A percentile compares a stretch with the other conserved stretches of the same genome.
These are phyloP conservation scores for Torymus aiolomorphi DNA, from an alignment of 2,888 invertebrate genomes.

Conservation along the genomic window DNA sequence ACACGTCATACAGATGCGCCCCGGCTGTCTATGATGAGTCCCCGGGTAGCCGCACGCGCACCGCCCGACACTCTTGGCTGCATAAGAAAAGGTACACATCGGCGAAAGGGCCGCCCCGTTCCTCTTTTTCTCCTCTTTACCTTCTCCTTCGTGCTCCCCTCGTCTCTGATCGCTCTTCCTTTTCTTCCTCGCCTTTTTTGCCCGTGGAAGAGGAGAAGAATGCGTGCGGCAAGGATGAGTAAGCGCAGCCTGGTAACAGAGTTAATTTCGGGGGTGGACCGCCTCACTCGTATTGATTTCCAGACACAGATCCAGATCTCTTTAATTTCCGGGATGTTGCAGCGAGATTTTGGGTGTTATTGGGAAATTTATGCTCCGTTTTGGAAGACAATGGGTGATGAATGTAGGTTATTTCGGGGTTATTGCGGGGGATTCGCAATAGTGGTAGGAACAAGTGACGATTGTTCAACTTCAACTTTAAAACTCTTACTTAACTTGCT, in stretches of 20 bases:
- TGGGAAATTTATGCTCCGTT: too few species aligned
- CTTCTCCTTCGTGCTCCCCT: not conserved
- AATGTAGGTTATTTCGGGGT: too few species aligned
- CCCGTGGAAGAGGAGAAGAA: not conserved
- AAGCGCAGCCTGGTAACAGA: not conserved
- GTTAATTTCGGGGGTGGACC: too few species aligned
- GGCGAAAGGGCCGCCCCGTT: not conserved
- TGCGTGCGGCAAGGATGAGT: not conserved
- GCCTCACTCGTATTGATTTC: too few species aligned
- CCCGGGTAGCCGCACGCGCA: constrained; percentile 51
- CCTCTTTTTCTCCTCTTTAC: not conserved
- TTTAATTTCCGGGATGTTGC: too few species aligned
- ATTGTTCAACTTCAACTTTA: too few species aligned
- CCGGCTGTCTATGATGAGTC: constrained; percentile 44
- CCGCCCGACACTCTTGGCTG: constrained; percentile 55
- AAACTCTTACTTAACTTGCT: too few species aligned
- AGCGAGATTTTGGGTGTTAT: too few species aligned
- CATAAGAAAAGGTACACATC: constrained; percentile 49
- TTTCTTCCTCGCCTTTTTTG: not conserved
- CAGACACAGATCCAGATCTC: too few species aligned
- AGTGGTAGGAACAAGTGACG: too few species aligned
- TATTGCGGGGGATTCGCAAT: too few species aligned
- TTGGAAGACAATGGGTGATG: too few species aligned
- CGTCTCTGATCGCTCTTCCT: not conserved
- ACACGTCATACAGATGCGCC: not conserved